phyloP scores from a whole-genome alignment of 92 coral and sea anemone genomes.

The Parazoanthus swiftii region DNA sequence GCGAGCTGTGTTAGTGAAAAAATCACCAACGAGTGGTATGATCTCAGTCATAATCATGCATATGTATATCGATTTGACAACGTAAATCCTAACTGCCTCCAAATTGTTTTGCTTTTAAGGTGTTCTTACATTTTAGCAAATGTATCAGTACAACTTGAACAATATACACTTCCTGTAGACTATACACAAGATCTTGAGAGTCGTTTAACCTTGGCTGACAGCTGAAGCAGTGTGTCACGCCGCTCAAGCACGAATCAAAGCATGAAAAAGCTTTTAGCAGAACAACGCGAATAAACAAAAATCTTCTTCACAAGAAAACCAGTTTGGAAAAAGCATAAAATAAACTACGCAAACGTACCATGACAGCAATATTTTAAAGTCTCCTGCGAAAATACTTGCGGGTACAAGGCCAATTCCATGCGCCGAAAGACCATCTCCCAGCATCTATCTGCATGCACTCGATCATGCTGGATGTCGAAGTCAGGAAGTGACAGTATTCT shows the following conservation, averaged over 20 bases:
- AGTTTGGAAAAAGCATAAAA: neutral
- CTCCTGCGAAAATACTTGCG: neutral
- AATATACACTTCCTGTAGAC: neutral
- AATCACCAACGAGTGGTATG: too few relatives aligned
- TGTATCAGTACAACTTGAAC: neutral
- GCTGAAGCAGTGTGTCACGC: constrained; percentile 10
- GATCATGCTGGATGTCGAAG: neutral
- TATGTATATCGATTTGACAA: neutral
- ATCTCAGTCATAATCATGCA: too few relatives aligned
- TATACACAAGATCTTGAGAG: neutral
- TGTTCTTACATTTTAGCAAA: neutral
- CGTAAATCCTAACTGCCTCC: neutral
- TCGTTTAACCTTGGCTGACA: neutral
- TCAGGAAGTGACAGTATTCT: constrained; percentile 4
- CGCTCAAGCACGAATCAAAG: neutral
- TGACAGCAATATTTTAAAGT: neutral
- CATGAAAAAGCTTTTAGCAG: neutral
- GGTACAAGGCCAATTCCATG: neutral
- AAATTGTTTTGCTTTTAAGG: neutral
- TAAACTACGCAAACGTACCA: neutral
- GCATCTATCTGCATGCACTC: too few relatives aligned
- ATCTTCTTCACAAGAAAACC: neutral
- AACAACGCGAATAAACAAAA: neutral
- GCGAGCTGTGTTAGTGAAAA: too few relatives aligned
- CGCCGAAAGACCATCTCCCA: neutral